These are phyloP conservation scores for Rhodeus uyekii DNA, from an alignment of 2,797 vertebrate species.

Conservation along the genomic window DNA sequence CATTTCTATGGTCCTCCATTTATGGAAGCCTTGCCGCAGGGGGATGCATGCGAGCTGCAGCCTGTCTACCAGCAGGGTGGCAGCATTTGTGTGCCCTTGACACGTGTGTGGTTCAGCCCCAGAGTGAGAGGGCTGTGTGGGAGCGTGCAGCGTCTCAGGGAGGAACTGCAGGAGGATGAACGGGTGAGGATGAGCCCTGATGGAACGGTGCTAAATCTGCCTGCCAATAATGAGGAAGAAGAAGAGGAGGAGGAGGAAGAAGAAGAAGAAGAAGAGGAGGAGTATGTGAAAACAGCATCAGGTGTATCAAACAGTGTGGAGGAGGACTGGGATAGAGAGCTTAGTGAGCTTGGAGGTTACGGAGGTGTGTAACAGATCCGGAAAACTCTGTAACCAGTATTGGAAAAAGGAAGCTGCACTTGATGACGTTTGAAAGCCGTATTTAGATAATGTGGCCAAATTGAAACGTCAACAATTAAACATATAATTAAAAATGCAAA, in stretches of 20 bases:
- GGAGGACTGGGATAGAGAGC: constrained; percentile 71
- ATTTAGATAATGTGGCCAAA: background rate
- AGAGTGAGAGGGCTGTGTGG: constrained; percentile 79
- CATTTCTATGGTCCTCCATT: background rate
- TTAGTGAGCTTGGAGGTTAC: constrained; percentile 37
- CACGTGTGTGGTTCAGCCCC: constrained; percentile 77
- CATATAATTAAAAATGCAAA: constrained; percentile 1
- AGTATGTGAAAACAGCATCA: constrained; percentile 42
- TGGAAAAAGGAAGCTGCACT: background rate
- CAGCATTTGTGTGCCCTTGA: constrained; percentile 79
- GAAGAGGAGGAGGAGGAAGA: constrained; percentile 39
- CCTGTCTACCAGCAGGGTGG: constrained; percentile 65
- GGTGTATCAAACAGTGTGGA: constrained; percentile 39
- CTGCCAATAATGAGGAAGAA: constrained; percentile 57
- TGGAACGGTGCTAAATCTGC: constrained; percentile 74
- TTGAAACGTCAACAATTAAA: background rate
- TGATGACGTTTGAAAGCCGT: background rate
- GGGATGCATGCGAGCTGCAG: constrained; percentile 21
- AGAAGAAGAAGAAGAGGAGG: constrained; percentile 55
- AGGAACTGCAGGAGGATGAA: constrained; percentile 69
- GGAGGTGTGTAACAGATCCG: background rate
- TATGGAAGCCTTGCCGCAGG: constrained; percentile 32
- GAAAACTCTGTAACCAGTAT: background rate
- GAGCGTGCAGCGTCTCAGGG: constrained; percentile 71
- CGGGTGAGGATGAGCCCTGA: constrained; percentile 75